A percentile compares a stretch with the other conserved stretches of the same genome.
These are phyloP conservation scores for Drosophila nigritarsus DNA, from an alignment of 2,888 invertebrate genomes.

Conservation along the genomic window DNA sequence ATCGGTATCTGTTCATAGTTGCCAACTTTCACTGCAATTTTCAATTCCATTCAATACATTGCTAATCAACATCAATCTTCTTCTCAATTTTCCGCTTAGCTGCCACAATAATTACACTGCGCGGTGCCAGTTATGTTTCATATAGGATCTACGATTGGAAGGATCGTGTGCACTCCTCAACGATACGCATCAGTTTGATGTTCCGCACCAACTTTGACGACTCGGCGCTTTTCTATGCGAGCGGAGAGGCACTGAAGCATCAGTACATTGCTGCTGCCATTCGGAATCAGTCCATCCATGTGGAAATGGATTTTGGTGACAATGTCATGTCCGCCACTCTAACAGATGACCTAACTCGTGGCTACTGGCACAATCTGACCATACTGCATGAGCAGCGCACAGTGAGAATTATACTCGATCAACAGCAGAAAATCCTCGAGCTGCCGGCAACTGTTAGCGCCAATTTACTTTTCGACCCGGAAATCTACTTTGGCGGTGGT, in stretches of 20 bases:
- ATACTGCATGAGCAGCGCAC: slow-evolving; percentile 91
- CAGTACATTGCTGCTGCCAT: slow-evolving; percentile 96
- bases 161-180: slow-evolving; percentile 94
- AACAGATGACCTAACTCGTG: slow-evolving; percentile 90
- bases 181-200: slow-evolving; percentile 93
- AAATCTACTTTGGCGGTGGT: slow-evolving; percentile 96
- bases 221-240: slow-evolving; percentile 96
- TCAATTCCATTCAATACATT: background rate
- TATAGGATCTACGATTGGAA: slow-evolving; percentile 97
- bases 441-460: slow-evolving; percentile 87
- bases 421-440: slow-evolving; percentile 89
- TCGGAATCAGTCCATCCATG: slow-evolving; percentile 92
- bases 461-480: slow-evolving; percentile 95
- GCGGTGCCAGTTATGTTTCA: slow-evolving; percentile 96
- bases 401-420: slow-evolving; percentile 91
- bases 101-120: slow-evolving; percentile 93
- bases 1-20: no score
- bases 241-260: slow-evolving; percentile 93
- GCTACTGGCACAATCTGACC: slow-evolving; percentile 95
- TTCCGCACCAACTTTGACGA: slow-evolving; percentile 96
- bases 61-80: background rate
- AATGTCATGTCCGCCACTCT: slow-evolving; percentile 89
- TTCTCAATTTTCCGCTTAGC: slow-evolving; percentile 86
- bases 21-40: no score
- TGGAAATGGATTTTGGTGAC: slow-evolving; percentile 95